Evolutionary conservation across 2,113 vertebrate genomes (phyloP).

Genomic region (Gymnorhina tibicen): DNA sequence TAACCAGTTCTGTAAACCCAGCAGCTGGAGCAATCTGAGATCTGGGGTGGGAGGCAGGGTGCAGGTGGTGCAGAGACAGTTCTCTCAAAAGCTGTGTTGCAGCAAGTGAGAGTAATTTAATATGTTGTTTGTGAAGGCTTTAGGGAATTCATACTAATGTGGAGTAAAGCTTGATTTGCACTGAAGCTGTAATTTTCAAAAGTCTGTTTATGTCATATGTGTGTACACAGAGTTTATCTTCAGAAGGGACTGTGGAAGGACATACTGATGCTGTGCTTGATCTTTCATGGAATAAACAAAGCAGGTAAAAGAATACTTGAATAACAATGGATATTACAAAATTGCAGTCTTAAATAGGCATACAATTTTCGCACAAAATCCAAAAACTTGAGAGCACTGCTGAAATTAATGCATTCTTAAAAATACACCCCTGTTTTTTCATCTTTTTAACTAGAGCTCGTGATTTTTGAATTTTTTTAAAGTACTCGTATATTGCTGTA

Average conservation of each 20-base stretch:
- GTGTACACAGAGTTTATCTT: conserved; percentile 71
- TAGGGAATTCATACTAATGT: background rate
- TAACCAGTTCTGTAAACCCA: background rate
- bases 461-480: background rate
- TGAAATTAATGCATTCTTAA: background rate
- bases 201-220: background rate
- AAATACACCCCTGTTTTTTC: fast-evolving
- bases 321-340: background rate
- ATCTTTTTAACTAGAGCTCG: background rate
- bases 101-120: background rate
- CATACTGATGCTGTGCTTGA: conserved; percentile 92
- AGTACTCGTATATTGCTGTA: background rate
- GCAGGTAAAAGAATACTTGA: conserved; percentile 74
- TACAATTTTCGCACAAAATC: background rate
- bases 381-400: background rate
- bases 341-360: background rate
- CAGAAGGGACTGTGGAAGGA: conserved; percentile 74
- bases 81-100: background rate
- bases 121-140: background rate
- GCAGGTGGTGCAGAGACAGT: background rate
- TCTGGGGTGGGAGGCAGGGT: background rate
- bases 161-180: background rate
- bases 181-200: background rate
- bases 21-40: background rate
- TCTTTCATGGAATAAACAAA: conserved; percentile 92